A percentile compares a stretch with the other conserved stretches of the same genome.
phyloP scores from a whole-genome alignment of 1,140 invertebrate genomes.

The Drosophila pandora region DNA sequence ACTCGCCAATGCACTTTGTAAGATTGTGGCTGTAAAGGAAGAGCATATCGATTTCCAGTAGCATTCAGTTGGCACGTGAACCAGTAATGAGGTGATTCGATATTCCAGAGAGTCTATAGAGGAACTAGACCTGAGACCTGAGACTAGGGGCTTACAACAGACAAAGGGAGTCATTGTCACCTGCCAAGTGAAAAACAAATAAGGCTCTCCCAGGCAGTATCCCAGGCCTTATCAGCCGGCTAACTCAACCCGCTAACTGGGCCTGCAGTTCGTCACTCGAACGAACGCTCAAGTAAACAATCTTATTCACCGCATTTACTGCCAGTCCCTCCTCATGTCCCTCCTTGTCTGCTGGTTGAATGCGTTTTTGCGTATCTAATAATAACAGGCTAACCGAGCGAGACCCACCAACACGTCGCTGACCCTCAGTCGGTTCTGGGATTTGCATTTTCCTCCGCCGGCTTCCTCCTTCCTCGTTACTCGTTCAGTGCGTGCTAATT shows the following conservation, averaged over 20 bases:
- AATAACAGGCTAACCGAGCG: conserved; percentile 39
- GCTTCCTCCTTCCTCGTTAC: conserved; percentile 12
- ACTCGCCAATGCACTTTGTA: conserved; percentile 3
- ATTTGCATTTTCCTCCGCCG: conserved; percentile 23
- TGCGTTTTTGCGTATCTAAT: conserved; percentile 69
- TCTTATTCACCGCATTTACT: conserved; percentile 34
- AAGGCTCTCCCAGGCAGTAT: conserved; percentile 10
- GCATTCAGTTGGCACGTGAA: conserved; percentile 35
- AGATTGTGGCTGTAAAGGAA: conserved; percentile 7
- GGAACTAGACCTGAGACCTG: not conserved
- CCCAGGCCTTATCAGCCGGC: conserved; percentile 35
- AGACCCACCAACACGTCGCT: conserved; percentile 17
- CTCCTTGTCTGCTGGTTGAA: conserved; percentile 10
- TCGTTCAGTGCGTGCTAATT: conserved; percentile 29
- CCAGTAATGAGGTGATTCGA: conserved; percentile 3
- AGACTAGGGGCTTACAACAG: conserved; percentile 8
- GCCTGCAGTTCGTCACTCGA: conserved; percentile 35
- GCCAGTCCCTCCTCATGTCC: not conserved
- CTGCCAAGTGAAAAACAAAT: conserved; percentile 54
- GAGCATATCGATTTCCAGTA: conserved; percentile 31
- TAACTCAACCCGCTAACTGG: conserved; percentile 16
- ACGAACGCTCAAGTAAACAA: conserved; percentile 16
- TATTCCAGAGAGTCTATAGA: conserved; percentile 10
- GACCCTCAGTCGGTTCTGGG: not conserved
- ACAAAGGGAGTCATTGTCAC: conserved; percentile 65